phyloP scores from a whole-genome alignment of 1,140 invertebrate species.

The Plodia interpunctella region DNA sequence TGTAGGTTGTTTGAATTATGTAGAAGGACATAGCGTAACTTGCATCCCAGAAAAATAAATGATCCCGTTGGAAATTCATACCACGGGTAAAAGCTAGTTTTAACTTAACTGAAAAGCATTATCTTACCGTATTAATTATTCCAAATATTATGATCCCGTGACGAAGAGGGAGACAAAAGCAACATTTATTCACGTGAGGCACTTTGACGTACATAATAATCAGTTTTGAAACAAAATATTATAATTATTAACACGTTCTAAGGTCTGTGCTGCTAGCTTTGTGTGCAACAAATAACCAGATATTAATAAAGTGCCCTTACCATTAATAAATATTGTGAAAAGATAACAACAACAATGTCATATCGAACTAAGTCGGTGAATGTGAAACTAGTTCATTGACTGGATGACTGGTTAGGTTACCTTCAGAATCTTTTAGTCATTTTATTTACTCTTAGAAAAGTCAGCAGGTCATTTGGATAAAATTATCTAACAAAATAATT shows the following conservation, averaged over 20 bases:
- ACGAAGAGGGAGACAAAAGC: constrained; percentile 58
- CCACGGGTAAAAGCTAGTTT: no score
- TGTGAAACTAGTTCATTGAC: background rate
- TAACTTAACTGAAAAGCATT: no score
- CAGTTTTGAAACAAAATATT: background rate
- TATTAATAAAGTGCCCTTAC: background rate
- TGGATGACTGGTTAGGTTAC: no score
- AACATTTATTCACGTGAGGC: constrained; percentile 58
- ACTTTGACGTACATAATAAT: constrained; percentile 48
- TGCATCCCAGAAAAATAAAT: no score
- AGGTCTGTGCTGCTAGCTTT: no score
- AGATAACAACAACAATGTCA: background rate
- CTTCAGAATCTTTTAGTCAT: background rate
- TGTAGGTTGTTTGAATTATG: no score
- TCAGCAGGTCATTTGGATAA: no score
- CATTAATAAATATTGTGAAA: background rate
- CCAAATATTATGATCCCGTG: constrained; percentile 62
- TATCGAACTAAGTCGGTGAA: background rate
- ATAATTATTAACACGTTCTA: no score
- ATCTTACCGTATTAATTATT: constrained; percentile 60
- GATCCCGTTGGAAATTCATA: no score
- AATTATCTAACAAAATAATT: no score
- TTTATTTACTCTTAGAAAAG: no score
- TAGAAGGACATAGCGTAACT: no score
- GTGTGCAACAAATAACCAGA: background rate